Base-by-base conservation (phyloP, 2,888 invertebrate species). In the Nezara viridula region DNA sequence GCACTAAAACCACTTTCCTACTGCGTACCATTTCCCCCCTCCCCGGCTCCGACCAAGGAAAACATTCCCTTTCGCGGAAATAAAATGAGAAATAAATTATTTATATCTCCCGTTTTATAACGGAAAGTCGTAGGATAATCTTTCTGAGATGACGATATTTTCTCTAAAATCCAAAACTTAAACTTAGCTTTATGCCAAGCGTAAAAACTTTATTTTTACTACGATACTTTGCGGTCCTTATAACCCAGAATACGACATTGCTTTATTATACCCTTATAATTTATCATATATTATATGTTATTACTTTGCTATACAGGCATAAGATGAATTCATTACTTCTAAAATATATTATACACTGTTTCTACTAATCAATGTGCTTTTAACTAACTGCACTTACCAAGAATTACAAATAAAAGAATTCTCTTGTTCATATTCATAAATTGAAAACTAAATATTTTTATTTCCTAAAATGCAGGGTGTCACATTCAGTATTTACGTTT, bases 51-150 rank as follows among this genome's bases (percentile, higher is more conserved):
- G 77, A 21, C 77, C 77, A 6, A 77, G 40, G 73, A 81, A 81
- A 81, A 81, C 81, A 81, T 81, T 81, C 44, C 66, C 81, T 81
- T 47, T 44, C 40, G 40, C 44, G 24, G 81, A 81, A 81, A 81
- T 81, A 81, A 81, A 81, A 81, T 81, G 44, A 44, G 81, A 81
- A 81, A 40, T 81, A 81, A 81, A 81, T 81, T 81, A 81, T 81
- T 81, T 81, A 81, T 81, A 81, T 47, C 81, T 37, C 37, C 47
- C 37, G 12, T 81, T 81, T 81, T 81, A 81, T 81, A 47, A 24
- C 81, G 81, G 44, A 81, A 44, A 81, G 44, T 81, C 81, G 40
- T 2, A 21, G 44, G 77, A 77, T 77, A 77, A 77, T 77, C 44
- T 81, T 81, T 32, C 24, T 0, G 44, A 44, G 10, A 47, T 81